Percentiles rank a stretch among this genome's conserved stretches.
These are phyloP conservation scores for Schizopygopsis malacanthus DNA, from an alignment of 2,797 vertebrate genomes.

Conservation along the genomic window DNA sequence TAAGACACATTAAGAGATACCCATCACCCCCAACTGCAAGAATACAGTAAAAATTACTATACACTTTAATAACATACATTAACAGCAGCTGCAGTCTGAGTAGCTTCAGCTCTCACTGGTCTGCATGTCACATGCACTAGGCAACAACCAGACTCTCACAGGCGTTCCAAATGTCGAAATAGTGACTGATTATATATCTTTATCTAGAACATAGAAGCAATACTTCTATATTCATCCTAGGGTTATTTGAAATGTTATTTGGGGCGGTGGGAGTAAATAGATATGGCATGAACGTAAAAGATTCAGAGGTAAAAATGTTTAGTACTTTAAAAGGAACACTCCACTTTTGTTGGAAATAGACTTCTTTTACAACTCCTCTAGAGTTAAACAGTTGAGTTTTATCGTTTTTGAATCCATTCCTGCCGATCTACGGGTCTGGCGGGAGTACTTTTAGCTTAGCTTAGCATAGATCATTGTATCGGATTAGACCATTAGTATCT, in stretches of 20 bases:
- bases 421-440: too few relatives aligned
- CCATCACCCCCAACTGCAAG: conserved; percentile 38
- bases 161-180: conserved; percentile 35
- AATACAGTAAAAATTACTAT: conserved; percentile 35
- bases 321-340: neutral
- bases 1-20: conserved; percentile 23
- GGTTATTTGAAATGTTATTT: conserved; percentile 16
- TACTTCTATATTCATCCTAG: conserved; percentile 26
- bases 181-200: conserved; percentile 27
- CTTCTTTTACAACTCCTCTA: too few relatives aligned
- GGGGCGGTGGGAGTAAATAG: neutral
- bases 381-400: too few relatives aligned
- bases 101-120: conserved; percentile 50
- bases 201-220: conserved; percentile 29
- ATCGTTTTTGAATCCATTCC: too few relatives aligned
- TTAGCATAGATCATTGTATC: too few relatives aligned
- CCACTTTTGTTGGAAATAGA: too few relatives aligned
- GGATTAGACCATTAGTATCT: too few relatives aligned
- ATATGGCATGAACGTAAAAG: neutral
- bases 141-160: conserved; percentile 39
- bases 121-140: conserved; percentile 34
- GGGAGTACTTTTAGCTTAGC: too few relatives aligned
- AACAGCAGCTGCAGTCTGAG: conserved; percentile 49
- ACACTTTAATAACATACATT: conserved; percentile 58
- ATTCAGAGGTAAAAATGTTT: conserved; percentile 20